Evolutionary conservation across 2,113 vertebrate genomes (phyloP), one percentile per base, ranked within the genome.

Genomic region (Solea senegalensis): DNA sequence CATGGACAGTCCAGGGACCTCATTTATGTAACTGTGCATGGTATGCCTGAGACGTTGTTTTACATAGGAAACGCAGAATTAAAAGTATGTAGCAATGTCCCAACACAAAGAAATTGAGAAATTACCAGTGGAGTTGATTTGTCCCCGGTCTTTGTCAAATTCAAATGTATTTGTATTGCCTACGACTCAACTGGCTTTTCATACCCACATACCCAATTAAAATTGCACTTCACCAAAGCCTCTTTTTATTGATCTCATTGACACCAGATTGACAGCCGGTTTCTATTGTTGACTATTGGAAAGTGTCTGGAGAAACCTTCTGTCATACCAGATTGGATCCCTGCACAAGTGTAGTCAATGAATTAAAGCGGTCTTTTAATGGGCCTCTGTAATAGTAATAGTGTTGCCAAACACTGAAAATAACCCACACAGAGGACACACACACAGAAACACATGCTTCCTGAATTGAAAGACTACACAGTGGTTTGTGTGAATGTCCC

Each of bases 341-440:
- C 65, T 69, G 69, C 27, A 65, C 57, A 81, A 86, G 43, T 74
- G 74, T 58, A 52, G 14, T 69, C 64, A 78, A 80, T 78, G 73
- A 84, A 82, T 83, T 67, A 84, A 86, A 77, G 57, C 74, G 52
- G 69, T 49, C 53, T 82, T 82, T 74, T 83, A 84, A 80, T 82
- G 70, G 65, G 46, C 15, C 46, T 52, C 9, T 87, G 46, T 67
- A 78, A 82, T 67, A 57, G 72, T 64, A 57, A 40, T 52, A 26
- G 53, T 67, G 60, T 81, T 81, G 69, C 69, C 63, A 72, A 82
- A 77, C 44, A 70, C 60, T 61, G 65, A 72, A 82, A 83, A 81
- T 80, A 76, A 70, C 69, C 45, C 41, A 6, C 51, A 53, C 8
- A 69, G 39, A 67, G 52, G 21, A 34, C 40, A 65, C 11, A 26